Evolutionary conservation across 2,888 invertebrate genomes (phyloP), one percentile per base, ranked within the genome.

Genomic region (Netelia fuscicornis): DNA sequence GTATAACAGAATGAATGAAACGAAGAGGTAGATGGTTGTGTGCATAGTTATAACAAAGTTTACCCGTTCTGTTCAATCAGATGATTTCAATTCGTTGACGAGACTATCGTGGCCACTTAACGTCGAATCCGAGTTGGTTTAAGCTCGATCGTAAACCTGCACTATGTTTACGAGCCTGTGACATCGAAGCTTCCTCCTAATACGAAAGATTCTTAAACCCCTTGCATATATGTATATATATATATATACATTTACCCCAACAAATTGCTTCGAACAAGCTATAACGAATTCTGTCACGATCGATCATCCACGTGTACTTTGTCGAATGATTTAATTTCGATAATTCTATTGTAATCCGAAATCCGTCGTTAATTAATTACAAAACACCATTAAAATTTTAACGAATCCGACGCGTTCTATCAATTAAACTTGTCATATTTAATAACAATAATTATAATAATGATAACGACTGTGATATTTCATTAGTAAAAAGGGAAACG

Each of bases 101-200:
- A 80, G 71, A 67, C 65, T 42, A 37, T n/a, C 42, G 65, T 8
- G 10, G 30, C 44, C 11, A 17, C 48, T 48, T 25, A 13, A 2
- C 56, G 65, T 74, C 54, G 62, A 78, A 83, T 83, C 79, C 67
- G 23, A 11, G 65, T 52, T 67, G 37, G 20, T 20, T 68, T 62
- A 54, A 74, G 52, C 68, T 67, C 67, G 72, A 23, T 78, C 83
- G 78, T 83, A 78, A 79, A 79, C 30, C 37, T 10, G 2, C 20
- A 6, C 62, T 30, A 74, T 79, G 74, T 83, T 83, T 79, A 30
- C 54, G 58, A 71, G 48, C 52, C 10, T 9, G 25, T 30, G 64
- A 67, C 30, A 70, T 81, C 54, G 44, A 70, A 56, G 44, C 67
- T 6, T 37, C 37, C 6, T 37, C 8, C 37, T 37, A 37, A 37